Evolutionary conservation across 2,888 invertebrate species (phyloP), one percentile per base, ranked within the genome.

Genomic region (Papilio elwesi): DNA sequence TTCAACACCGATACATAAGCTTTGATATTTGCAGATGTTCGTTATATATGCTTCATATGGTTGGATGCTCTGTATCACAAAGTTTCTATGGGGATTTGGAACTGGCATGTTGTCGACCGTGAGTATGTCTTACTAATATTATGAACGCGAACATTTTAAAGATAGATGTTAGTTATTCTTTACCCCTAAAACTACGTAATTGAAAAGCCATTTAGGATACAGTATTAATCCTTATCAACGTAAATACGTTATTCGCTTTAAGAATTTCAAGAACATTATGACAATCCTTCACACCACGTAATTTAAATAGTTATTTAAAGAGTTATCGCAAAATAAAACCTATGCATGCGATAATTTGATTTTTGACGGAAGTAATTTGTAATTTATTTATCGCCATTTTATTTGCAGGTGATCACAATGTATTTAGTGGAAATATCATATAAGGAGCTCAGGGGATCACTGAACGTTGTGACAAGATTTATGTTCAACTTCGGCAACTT

Each of bases 81-180:
- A 92, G 57, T 90, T 94, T 71, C 81, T 94, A 15, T 94, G 93
- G 86, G 95, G 95, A 0, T 76, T 88, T 10, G 94, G 94, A 0
- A 87, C 90, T 0, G 95, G 95, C 6, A 87, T 95, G 77, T 85
- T 89, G 55, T 77, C 82, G 9, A 89, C 87, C 51, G 93, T 92
- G 80, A 87, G 89, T 87, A 74, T 73, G 47, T 26, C 26, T 26
- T 26, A 26, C 26, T 26, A 26, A 26, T 26, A 26, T 26, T 26
- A 26, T 26, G 26, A 71, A 64, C 36, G 9, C 3, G 9, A 26
- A 11, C 4, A 55, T 10, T 55, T 55, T 55, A 26, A 26, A 26
- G 26, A 26, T 26, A 4, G 26, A 26, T 26, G 26, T 26, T 26
- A 2, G 26, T 26, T 26, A 26, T 26, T 26, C 26, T 26, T 26